phyloP scores from a whole-genome alignment of 2,888 invertebrate genomes.

The Athetis lepigone region DNA sequence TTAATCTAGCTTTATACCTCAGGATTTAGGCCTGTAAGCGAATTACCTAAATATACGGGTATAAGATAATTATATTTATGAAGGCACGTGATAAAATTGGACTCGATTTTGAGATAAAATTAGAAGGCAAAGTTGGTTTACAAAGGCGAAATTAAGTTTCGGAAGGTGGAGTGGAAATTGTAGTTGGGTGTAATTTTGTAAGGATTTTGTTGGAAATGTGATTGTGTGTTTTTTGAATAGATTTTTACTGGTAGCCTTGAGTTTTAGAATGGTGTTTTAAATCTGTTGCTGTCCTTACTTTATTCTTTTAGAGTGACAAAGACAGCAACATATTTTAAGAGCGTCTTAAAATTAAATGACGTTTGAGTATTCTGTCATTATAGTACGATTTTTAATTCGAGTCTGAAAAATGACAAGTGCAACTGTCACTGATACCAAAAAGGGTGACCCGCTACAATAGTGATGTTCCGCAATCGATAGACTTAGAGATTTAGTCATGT shows the following conservation, averaged over 20 bases:
- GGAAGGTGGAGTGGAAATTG: conserved; percentile 21
- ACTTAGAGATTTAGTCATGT: too few relatives aligned
- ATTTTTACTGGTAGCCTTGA: neutral
- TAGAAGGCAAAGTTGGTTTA: conserved; percentile 18
- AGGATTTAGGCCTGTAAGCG: conserved; percentile 38
- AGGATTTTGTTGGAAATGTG: conserved; percentile 10
- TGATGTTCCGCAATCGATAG: too few relatives aligned
- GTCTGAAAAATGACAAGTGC: too few relatives aligned
- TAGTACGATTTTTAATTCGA: too few relatives aligned
- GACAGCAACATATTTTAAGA: too few relatives aligned
- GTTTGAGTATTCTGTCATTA: too few relatives aligned
- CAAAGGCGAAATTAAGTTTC: conserved; percentile 17
- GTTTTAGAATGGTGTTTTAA: too few relatives aligned
- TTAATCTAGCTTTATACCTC: conserved; percentile 26
- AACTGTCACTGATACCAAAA: too few relatives aligned
- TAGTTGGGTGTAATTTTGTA: neutral
- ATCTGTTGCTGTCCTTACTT: too few relatives aligned
- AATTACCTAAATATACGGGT: conserved; percentile 40
- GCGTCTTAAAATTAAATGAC: too few relatives aligned
- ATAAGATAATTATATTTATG: conserved; percentile 51
- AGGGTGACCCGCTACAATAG: too few relatives aligned
- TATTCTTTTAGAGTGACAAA: too few relatives aligned
- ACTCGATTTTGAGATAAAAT: conserved; percentile 27
- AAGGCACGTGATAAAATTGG: conserved; percentile 34
- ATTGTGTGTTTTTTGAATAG: conserved; percentile 1